These are phyloP conservation scores for Speoplatyrhinus poulsoni DNA, from an alignment of 2,113 vertebrate species.

Conservation along the genomic window DNA sequence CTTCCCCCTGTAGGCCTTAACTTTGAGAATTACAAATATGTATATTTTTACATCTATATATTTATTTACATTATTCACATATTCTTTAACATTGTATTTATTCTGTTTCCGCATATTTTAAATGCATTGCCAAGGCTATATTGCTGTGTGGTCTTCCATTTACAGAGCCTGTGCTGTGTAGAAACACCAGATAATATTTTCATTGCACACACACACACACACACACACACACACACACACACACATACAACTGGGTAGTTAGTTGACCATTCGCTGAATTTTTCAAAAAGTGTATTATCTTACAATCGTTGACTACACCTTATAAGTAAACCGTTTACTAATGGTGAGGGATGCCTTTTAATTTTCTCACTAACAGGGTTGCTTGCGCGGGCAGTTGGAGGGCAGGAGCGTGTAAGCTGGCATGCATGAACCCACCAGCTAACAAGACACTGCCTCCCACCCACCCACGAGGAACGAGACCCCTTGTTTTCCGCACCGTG, in stretches of 20 bases:
- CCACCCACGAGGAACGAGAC: conserved; percentile 37
- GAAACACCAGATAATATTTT: neutral
- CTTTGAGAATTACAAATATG: too few relatives aligned
- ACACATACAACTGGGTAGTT: too few relatives aligned
- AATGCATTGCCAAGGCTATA: too few relatives aligned
- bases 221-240: too few relatives aligned
- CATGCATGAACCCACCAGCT: conserved; percentile 72
- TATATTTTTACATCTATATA: too few relatives aligned
- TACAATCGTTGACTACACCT: too few relatives aligned
- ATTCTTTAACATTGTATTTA: neutral
- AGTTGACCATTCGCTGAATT: too few relatives aligned
- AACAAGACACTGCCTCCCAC: conserved; percentile 82
- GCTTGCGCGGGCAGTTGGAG: conserved; percentile 47
- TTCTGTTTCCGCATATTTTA: neutral
- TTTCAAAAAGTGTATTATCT: too few relatives aligned
- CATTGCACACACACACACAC: too few relatives aligned
- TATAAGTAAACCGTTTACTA: neutral
- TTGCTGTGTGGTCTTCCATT: too few relatives aligned
- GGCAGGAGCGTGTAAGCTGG: conserved; percentile 77
- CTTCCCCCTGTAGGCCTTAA: too few relatives aligned
- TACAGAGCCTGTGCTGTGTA: too few relatives aligned
- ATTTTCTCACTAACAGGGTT: neutral
- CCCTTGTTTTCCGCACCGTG: neutral
- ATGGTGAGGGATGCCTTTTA: neutral
- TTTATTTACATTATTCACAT: neutral